Evolutionary conservation across 1,140 invertebrate genomes (phyloP), one percentile per base, ranked within the genome.

Genomic region (Wasmannia auropunctata): DNA sequence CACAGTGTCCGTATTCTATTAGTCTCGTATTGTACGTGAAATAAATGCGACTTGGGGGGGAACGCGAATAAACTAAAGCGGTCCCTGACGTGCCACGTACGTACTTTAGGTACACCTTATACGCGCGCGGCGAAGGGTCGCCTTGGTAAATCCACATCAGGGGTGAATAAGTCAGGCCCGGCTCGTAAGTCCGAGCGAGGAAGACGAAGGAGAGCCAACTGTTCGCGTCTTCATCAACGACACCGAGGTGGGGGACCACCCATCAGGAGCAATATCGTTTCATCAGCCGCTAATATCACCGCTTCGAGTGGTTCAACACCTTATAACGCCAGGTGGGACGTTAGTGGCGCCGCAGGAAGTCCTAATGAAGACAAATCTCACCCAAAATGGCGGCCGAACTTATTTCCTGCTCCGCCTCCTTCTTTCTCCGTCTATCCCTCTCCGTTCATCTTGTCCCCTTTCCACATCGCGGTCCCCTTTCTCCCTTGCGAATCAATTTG

Each of bases 291-390:
- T 90, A 92, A 92, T 92, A 92, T 93, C 92, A 91, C 92, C 91
- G 89, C 89, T 90, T 91, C 87, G 85, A 91, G 90, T 89, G 88
- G 90, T 87, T 94, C 92, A 92, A 94, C 93, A 94, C 94, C 93
- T 94, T 90, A 88, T 93, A 93, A 92, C 91, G 91, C 93, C 93
- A 94, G 93, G 94, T 94, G 91, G 91, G 86, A 93, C 87, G 86
- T 91, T 89, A 86, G 90, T 89, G 90, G 90, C 91, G 89, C 92
- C 92, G 91, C 92, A 91, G 93, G 93, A 94, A 93, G 92, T 91
- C 94, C 92, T 95, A 95, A 95, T 95, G 94, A 95, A 95, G 94
- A 95, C 92, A 93, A 95, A 95, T 95, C 92, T 93, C 88, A 91
- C 91, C 90, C 77, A 93, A 93, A 91, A 94, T 94, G 92, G 91